phyloP scores from a whole-genome alignment of 2,113 vertebrate species.

The Perccottus glenii region DNA sequence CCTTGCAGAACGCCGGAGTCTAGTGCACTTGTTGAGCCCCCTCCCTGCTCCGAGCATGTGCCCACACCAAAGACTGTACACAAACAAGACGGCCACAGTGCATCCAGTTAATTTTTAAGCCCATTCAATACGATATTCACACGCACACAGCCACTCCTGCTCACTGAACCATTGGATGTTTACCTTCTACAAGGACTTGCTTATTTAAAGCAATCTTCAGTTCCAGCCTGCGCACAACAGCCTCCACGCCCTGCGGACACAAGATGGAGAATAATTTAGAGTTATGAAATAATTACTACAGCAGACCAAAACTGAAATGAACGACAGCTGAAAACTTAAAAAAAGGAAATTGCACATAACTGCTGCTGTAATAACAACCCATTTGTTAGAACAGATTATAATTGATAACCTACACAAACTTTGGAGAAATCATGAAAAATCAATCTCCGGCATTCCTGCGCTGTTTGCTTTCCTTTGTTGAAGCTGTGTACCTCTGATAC shows the following conservation, averaged over 20 bases:
- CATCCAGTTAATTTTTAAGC: constrained; percentile 71
- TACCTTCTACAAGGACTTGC: constrained; percentile 89
- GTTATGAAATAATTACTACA: constrained; percentile 72
- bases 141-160: constrained; percentile 37
- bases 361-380: background rate
- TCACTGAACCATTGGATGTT: constrained; percentile 75
- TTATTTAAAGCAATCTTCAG: constrained; percentile 91
- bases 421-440: constrained; percentile 32
- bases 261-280: constrained; percentile 77
- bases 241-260: constrained; percentile 89
- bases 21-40: background rate
- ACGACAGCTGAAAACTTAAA: constrained; percentile 37
- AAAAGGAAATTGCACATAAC: constrained; percentile 8
- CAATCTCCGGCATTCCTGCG: constrained; percentile 29
- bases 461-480: constrained; percentile 28
- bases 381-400: constrained; percentile 28
- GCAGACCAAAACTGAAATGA: constrained; percentile 32
- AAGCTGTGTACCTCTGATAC: background rate
- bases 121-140: constrained; percentile 48
- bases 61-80: constrained; percentile 51
- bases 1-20: background rate
- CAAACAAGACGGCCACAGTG: constrained; percentile 55
- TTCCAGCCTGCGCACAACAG: constrained; percentile 85
- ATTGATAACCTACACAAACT: constrained; percentile 13
- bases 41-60: background rate